A percentile compares a stretch with the other conserved stretches of the same genome.
Evolutionary conservation across 2,888 invertebrate genomes (phyloP).

Genomic region (Taenaris catops): DNA sequence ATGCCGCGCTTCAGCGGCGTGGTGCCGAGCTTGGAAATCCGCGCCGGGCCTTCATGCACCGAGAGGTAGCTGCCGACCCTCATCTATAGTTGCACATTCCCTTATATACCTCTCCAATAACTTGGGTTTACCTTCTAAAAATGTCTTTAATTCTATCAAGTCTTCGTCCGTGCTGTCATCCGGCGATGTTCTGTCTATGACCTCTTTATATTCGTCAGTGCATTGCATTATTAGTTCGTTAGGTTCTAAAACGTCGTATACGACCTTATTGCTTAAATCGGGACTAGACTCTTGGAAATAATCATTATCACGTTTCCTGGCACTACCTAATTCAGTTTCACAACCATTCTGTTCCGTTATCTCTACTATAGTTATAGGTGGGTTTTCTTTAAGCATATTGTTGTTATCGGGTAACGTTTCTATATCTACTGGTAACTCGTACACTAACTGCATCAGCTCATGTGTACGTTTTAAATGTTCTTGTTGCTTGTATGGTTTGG

Average conservation of each 20-base stretch:
- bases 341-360: constrained; percentile 73
- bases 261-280: constrained; percentile 61
- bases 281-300: constrained; percentile 53
- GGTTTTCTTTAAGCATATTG: constrained; percentile 69
- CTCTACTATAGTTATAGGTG: constrained; percentile 67
- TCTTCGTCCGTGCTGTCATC: constrained; percentile 67
- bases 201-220: constrained; percentile 56
- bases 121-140: constrained; percentile 79
- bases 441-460: constrained; percentile 69
- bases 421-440: constrained; percentile 67
- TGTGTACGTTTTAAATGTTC: constrained; percentile 49
- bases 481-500: constrained; percentile 40
- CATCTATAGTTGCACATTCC: constrained; percentile 85
- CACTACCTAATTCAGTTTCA: constrained; percentile 51
- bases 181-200: constrained; percentile 59
- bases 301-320: constrained; percentile 48
- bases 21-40: no score
- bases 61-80: no score
- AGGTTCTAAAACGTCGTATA: constrained; percentile 53
- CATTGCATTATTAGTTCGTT: constrained; percentile 56
- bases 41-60: no score
- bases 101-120: constrained; percentile 88
- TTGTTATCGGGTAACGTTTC: constrained; percentile 48
- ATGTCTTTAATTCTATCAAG: constrained; percentile 51
- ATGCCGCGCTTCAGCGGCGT: not conserved